Evolutionary conservation across 1,140 invertebrate species (phyloP).

Genomic region (Brachystomella parvula): DNA sequence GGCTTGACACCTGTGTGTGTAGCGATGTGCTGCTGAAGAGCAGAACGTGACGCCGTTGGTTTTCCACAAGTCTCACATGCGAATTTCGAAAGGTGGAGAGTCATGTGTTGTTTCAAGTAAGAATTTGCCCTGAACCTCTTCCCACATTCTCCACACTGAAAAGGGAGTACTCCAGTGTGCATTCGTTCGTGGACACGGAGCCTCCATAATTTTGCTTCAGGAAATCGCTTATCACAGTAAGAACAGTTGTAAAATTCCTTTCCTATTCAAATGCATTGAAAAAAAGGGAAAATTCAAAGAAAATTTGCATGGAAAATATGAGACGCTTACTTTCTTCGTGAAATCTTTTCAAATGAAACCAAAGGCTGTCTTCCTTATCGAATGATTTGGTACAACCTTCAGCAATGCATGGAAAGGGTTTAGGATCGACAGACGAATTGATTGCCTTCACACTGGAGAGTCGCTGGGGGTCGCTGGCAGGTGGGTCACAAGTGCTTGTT

Average conservation of each 20-base stretch:
- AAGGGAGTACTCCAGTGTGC: conserved; percentile 67
- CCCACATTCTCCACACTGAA: conserved; percentile 33
- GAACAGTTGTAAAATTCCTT: neutral
- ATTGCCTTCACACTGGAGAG: no score
- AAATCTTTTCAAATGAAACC: no score
- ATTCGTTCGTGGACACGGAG: conserved; percentile 60
- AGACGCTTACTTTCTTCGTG: neutral
- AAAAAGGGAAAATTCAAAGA: neutral
- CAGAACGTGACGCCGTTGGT: neutral
- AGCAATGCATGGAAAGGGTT: neutral
- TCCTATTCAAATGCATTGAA: neutral
- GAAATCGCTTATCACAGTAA: neutral
- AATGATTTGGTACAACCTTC: neutral
- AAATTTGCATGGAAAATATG: neutral
- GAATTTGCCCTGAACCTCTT: conserved; percentile 24
- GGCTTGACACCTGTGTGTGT: neutral
- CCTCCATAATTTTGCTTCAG: neutral
- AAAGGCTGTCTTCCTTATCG: neutral
- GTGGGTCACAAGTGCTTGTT: no score
- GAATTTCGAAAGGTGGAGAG: conserved; percentile 19
- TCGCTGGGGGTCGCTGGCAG: no score
- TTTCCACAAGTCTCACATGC: conserved; percentile 26
- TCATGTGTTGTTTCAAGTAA: conserved; percentile 20
- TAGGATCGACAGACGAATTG: neutral
- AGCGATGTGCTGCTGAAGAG: neutral